Evolutionary conservation across 2,888 invertebrate genomes (phyloP).

Genomic region (Ariolimax columbianus): DNA sequence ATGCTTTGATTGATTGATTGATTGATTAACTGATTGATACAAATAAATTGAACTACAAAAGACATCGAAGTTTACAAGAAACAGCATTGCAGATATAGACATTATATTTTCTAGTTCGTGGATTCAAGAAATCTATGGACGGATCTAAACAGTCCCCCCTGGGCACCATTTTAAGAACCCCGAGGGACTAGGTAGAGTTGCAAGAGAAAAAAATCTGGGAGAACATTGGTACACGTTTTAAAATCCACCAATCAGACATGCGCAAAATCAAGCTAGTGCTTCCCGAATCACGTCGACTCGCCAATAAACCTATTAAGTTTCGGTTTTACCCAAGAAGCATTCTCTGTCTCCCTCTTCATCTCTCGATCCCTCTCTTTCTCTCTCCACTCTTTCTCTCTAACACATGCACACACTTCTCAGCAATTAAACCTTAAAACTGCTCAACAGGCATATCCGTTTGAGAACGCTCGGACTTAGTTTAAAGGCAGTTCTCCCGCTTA

Average conservation of each 20-base stretch:
- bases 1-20: no score
- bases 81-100: no score
- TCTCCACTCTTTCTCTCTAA: neutral
- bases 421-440: neutral
- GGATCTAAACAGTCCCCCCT: no score
- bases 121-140: no score
- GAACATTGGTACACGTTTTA: slow-evolving; percentile 32
- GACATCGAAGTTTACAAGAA: no score
- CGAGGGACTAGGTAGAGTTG: slow-evolving; percentile 3
- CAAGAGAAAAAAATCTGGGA: neutral
- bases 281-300: slow-evolving; percentile 34
- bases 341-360: neutral
- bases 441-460: neutral
- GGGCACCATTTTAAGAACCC: no score
- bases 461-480: neutral
- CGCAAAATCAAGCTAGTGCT: slow-evolving; percentile 31
- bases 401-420: neutral
- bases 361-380: neutral
- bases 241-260: slow-evolving; percentile 33
- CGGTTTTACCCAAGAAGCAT: slow-evolving; percentile 26
- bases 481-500: neutral
- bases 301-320: slow-evolving; percentile 37
- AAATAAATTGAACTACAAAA: no score
- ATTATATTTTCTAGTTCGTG: no score
- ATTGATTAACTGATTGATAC: no score